Evolutionary conservation across 2,113 vertebrate species (phyloP).

Genomic region (Copsychus sechellarum): DNA sequence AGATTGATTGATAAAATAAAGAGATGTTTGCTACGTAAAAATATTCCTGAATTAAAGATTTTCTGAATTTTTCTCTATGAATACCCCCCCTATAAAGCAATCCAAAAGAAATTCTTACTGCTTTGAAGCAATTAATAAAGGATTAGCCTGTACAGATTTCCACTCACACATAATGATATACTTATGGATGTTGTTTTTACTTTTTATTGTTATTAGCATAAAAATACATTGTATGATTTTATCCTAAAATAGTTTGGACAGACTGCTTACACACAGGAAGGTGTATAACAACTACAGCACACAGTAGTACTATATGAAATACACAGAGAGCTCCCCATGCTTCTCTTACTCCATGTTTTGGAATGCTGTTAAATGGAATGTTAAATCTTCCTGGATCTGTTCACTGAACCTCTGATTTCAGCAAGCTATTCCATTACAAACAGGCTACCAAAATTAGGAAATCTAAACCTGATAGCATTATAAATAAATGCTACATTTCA

Average conservation of each 20-base stretch:
- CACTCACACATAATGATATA: not conserved
- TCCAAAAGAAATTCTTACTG: not conserved
- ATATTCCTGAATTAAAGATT: not conserved
- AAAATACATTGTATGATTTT: not conserved
- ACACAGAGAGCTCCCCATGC: not conserved
- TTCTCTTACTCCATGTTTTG: not conserved
- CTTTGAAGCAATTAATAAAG: not conserved
- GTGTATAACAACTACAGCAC: not conserved
- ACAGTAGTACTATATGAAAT: not conserved
- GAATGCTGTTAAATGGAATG: not conserved
- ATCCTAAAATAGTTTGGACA: not conserved
- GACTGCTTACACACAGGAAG: not conserved
- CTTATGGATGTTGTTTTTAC: not conserved
- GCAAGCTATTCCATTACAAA: not conserved
- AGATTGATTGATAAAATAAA: not conserved
- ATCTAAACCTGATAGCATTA: not conserved
- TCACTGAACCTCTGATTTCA: not conserved
- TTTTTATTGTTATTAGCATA: not conserved
- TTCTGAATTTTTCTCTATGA: not conserved
- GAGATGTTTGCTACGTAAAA: not conserved
- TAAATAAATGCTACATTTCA: conserved; percentile 18
- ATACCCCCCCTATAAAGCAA: not conserved
- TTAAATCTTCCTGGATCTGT: not conserved
- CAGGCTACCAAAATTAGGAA: not conserved
- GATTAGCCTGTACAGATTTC: not conserved